These are phyloP conservation scores for Yponomeuta cagnagella DNA, from an alignment of 2,888 invertebrate genomes.

Conservation along the genomic window DNA sequence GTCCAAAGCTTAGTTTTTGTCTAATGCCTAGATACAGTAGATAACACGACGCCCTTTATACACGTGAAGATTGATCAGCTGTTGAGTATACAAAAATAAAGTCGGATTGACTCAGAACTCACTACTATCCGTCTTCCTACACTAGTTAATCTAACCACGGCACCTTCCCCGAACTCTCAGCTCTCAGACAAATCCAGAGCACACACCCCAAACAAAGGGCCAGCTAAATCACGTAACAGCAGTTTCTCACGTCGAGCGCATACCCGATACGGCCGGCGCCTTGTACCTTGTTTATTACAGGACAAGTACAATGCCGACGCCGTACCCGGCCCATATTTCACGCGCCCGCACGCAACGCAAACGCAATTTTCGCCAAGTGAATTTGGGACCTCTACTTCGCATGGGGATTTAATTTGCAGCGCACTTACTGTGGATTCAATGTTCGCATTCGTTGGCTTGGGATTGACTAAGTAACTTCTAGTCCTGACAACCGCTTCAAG, in stretches of 20 bases:
- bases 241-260: constrained; percentile 11
- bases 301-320: constrained; percentile 27
- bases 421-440: too few species aligned
- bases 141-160: background rate
- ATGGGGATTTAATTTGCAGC: background rate
- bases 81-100: too few species aligned
- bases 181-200: background rate
- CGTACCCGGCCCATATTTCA: constrained; percentile 42
- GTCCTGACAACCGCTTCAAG: too few species aligned
- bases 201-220: constrained; percentile 10
- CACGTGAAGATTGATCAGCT: too few species aligned
- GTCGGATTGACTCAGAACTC: too few species aligned
- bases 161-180: background rate
- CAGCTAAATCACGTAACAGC: constrained; percentile 12
- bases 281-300: constrained; percentile 16
- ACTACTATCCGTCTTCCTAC: background rate
- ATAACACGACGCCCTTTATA: too few species aligned
- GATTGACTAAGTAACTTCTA: too few species aligned
- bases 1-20: too few species aligned
- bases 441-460: too few species aligned
- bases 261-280: background rate
- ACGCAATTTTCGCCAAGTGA: constrained; percentile 19
- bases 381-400: background rate
- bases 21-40: too few species aligned
- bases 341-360: constrained; percentile 34